Evolutionary conservation across 2,797 vertebrate genomes (phyloP), one percentile per base, ranked within the genome.

Genomic region (Gambusia yucatana): DNA sequence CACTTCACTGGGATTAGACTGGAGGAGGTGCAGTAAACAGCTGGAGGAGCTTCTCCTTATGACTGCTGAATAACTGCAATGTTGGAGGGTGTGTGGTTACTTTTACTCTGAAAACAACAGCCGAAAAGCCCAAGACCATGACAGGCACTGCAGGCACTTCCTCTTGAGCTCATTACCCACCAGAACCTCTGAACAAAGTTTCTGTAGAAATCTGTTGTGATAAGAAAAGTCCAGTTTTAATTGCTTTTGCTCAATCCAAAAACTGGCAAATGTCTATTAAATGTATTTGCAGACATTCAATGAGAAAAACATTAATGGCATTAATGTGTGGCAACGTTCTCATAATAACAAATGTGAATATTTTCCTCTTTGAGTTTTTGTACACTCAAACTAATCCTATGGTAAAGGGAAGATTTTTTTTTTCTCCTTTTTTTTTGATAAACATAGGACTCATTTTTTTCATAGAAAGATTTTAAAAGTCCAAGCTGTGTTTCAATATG

Each of bases 21-120:
- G 71, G 72, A 20, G 59, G 55, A 14, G 33, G 75, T 75, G 77
- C 79, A 77, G 75, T 47, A 72, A 87, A 87, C 83, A 87, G 79
- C 81, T 84, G 84, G 80, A 88, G 79, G 48, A 79, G 75, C 47
- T 71, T 46, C 44, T 39, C 55, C 59, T 52, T 67, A 72, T 82
- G 74, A 82, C 57, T 67, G 72, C 73, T 77, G 76, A 72, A 71
- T 65, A 80, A 50, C 75, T 76, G 82, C 43, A 72, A 13, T 57
- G 57, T 72, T 70, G 67, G 11, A 75, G 43, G 74, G 41, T 22
- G 59, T 75, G 48, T 72, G 72, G 39, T 11, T 61, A 28, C 20
- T 30, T 30, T 72, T 65, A 74, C 57, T 71, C 41, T 44, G 67
- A n/a, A 72, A 41, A 57, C 30, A 65, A 59, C 71, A 59, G 43